A percentile compares a stretch with the other conserved stretches of the same genome.
phyloP scores from a whole-genome alignment of 2,113 vertebrate genomes.

The Coptodon rendalli region DNA sequence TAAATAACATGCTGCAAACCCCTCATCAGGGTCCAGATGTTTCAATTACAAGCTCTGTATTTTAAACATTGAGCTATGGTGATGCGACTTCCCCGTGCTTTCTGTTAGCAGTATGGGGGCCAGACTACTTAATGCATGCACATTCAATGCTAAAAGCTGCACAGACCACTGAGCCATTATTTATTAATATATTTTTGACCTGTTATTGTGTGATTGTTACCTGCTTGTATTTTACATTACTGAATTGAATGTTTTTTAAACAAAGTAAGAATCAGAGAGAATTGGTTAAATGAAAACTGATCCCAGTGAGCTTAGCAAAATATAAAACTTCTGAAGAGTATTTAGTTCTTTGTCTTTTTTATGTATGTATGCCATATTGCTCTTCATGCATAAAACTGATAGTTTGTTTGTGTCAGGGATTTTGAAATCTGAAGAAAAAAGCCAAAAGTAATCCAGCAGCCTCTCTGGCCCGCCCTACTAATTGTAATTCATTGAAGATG shows the following conservation, averaged over 20 bases:
- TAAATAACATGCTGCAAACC: neutral
- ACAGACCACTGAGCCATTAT: neutral
- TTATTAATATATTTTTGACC: neutral
- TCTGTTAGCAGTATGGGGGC: neutral
- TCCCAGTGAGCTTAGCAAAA: neutral
- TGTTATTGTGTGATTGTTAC: neutral
- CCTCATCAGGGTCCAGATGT: neutral
- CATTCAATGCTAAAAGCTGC: neutral
- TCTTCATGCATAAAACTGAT: neutral
- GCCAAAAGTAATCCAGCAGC: neutral
- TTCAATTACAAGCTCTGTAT: neutral
- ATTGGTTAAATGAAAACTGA: neutral
- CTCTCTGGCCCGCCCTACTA: neutral
- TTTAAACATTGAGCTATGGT: neutral
- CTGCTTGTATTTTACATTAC: neutral
- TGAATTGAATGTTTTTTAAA: neutral
- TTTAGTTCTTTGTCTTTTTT: neutral
- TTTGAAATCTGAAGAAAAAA: neutral
- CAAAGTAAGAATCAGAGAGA: neutral
- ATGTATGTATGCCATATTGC: neutral
- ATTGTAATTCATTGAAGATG: neutral
- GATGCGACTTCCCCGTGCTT: neutral
- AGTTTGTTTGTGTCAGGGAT: neutral
- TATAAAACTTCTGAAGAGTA: neutral
- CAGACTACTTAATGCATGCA: neutral